Percentiles rank a stretch among this genome's conserved stretches.
Evolutionary conservation across 2,113 vertebrate genomes (phyloP).

Genomic region (Apaloderma vittatum): DNA sequence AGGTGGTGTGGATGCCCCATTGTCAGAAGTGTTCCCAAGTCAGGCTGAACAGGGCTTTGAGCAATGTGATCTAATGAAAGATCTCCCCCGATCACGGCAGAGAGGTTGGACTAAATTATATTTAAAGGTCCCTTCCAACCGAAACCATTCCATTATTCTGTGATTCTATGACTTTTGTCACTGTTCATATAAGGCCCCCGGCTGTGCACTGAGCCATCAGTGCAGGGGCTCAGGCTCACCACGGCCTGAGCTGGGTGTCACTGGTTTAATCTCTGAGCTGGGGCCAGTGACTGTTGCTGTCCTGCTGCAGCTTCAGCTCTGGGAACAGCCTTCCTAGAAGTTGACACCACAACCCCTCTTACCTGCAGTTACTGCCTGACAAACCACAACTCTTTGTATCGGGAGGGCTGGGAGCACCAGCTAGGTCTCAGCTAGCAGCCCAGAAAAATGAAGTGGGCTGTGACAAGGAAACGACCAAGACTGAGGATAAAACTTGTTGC

Average conservation of each 20-base stretch:
- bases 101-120: too few relatives aligned
- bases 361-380: rapidly evolving
- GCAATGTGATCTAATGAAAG: too few relatives aligned
- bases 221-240: background rate
- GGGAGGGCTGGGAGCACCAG: background rate
- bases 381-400: background rate
- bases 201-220: rapidly evolving
- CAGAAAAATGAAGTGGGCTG: background rate
- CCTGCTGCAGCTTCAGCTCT: background rate
- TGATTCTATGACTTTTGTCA: background rate
- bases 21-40: too few relatives aligned
- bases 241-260: rapidly evolving
- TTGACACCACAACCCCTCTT: background rate
- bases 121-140: too few relatives aligned
- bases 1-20: too few relatives aligned
- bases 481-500: background rate
- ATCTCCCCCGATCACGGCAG: too few relatives aligned
- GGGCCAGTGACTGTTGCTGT: background rate
- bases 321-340: too few relatives aligned
- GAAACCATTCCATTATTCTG: too few relatives aligned
- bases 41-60: background rate
- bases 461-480: background rate
- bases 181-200: rapidly evolving
- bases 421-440: background rate
- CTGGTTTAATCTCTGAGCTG: rapidly evolving